Conservation (phyloP, 2,797 vertebrate species). For the Melanotaenia nigrans region DNA sequence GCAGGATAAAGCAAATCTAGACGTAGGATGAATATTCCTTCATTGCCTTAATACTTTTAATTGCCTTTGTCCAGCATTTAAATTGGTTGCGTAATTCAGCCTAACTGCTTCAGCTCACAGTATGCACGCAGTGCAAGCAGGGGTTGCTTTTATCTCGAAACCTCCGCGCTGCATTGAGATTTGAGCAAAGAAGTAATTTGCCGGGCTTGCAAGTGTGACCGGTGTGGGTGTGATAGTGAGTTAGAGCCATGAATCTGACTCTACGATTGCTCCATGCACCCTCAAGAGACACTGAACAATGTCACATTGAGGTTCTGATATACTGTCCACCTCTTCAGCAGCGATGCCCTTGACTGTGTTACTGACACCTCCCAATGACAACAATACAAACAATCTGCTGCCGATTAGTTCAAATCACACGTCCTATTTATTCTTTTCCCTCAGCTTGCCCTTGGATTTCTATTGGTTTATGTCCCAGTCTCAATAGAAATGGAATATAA, state of each 20-base stretch:
- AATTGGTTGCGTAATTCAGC: constrained; percentile 2
- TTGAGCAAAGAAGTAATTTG: neutral
- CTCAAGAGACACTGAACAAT: constrained; percentile 18
- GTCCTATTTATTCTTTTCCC: neutral
- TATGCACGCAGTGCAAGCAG: neutral
- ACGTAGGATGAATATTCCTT: neutral
- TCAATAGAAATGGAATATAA: neutral
- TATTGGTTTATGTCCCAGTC: constrained; percentile 4
- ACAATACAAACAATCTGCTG: constrained; percentile 9
- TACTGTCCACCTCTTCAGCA: constrained; percentile 10
- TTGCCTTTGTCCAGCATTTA: neutral
- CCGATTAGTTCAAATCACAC: constrained; percentile 15
- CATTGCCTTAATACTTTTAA: neutral
- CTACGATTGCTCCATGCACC: neutral
- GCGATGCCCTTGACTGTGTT: constrained; percentile 26
- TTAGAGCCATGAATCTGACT: neutral
- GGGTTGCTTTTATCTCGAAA: constrained; percentile 16
- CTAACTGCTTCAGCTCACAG: neutral
- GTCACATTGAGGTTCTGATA: constrained; percentile 31
- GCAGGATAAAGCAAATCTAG: neutral
- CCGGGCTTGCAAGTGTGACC: neutral
- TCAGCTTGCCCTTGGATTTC: constrained; percentile 13
- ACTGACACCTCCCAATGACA: constrained; percentile 2
- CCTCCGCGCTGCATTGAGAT: neutral
- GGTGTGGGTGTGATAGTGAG: constrained; percentile 7